These are phyloP conservation scores for Psittacula echo DNA, from an alignment of 2,797 vertebrate genomes.

Conservation along the genomic window DNA sequence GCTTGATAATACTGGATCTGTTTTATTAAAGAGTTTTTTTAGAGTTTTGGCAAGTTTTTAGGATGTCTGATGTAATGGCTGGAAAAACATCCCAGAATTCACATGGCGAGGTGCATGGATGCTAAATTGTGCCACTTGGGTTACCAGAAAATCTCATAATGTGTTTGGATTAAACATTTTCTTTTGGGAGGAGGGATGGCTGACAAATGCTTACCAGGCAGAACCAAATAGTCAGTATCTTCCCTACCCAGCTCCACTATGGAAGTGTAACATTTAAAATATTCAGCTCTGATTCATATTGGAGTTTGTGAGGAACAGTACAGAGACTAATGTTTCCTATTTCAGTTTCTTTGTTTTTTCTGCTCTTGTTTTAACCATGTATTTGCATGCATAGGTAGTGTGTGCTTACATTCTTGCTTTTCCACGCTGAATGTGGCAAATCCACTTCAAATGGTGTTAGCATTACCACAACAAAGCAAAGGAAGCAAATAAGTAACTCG, in stretches of 20 bases:
- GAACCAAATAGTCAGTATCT: not conserved
- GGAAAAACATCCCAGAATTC: not conserved
- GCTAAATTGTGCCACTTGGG: not conserved
- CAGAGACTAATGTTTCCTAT: not conserved
- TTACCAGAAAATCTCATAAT: not conserved
- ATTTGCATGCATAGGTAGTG: not conserved
- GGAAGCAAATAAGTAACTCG: not conserved
- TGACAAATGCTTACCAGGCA: not conserved
- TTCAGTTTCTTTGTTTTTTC: not conserved
- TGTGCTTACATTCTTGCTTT: not conserved
- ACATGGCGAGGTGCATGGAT: not conserved
- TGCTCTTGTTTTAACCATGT: not conserved
- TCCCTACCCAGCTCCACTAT: not conserved
- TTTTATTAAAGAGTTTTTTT: too few species aligned
- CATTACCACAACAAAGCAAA: not conserved
- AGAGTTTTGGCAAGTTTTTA: not conserved
- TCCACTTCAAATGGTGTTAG: not conserved
- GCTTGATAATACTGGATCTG: not conserved
- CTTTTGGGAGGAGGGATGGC: not conserved
- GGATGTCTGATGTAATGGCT: not conserved
- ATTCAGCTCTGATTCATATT: not conserved
- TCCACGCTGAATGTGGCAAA: not conserved
- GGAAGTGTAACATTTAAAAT: not conserved
- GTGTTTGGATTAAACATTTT: not conserved
- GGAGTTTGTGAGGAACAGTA: not conserved